Percentiles rank a stretch among this genome's conserved stretches.
phyloP scores from a whole-genome alignment of 2,888 invertebrate species.

The Lepidocyrtoides sp. region DNA sequence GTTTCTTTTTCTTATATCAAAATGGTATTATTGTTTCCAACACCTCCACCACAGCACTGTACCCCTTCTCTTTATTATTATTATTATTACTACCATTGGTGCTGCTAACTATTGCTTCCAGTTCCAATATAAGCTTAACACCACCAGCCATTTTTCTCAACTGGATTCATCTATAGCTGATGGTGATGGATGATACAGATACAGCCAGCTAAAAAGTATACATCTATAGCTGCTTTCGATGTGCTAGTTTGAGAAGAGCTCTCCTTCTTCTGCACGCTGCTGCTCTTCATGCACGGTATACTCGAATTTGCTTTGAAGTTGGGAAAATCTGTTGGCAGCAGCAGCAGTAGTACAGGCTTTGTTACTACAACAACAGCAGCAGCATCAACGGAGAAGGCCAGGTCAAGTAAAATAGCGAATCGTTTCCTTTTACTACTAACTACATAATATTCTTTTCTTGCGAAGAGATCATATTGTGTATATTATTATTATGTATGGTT shows the following conservation, averaged over 20 bases:
- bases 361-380: neutral
- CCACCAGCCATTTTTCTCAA: neutral
- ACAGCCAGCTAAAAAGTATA: neutral
- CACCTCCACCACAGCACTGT: neutral
- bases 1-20: slow-evolving; percentile 16
- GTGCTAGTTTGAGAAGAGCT: neutral
- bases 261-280: neutral
- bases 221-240: neutral
- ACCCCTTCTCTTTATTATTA: slow-evolving; percentile 15
- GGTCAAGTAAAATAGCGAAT: neutral
- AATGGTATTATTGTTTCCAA: neutral
- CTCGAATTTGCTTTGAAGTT: neutral
- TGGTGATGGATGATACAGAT: neutral
- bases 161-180: slow-evolving; percentile 13
- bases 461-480: neutral
- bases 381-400: neutral
- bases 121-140: neutral
- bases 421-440: neutral
- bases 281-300: neutral
- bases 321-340: slow-evolving; percentile 31
- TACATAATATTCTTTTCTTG: neutral
- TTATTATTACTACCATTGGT: too few species aligned
- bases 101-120: neutral
- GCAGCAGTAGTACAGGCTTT: neutral
- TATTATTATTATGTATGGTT: too few species aligned